Evolutionary conservation across 2,113 vertebrate species (phyloP).

Genomic region (Nycticryphes semicollaris): DNA sequence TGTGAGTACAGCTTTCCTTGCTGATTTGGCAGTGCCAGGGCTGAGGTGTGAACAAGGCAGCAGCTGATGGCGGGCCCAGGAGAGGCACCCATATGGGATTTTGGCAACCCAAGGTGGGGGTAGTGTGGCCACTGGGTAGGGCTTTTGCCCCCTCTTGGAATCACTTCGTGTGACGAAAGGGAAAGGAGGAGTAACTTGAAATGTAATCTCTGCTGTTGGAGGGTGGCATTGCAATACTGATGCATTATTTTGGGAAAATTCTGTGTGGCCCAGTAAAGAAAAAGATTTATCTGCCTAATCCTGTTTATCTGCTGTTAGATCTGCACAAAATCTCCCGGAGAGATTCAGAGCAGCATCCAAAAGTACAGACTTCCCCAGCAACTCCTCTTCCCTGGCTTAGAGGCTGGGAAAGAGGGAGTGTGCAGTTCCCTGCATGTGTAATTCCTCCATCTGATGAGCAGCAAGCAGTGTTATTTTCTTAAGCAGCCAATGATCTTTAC

Average conservation of each 20-base stretch:
- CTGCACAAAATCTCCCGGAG: background rate
- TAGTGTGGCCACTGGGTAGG: background rate
- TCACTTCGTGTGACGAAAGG: background rate
- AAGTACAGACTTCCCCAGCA: background rate
- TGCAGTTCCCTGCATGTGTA: background rate
- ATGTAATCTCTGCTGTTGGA: background rate
- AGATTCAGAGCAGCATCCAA: background rate
- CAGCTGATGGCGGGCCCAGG: background rate
- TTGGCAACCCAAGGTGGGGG: fast-evolving
- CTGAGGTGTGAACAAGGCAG: background rate
- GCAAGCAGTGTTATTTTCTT: background rate
- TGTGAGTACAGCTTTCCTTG: background rate
- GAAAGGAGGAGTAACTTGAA: background rate
- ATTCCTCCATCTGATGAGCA: background rate
- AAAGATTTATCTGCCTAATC: conserved; percentile 32
- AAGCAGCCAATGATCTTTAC: background rate
- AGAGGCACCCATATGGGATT: fast-evolving
- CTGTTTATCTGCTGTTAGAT: conserved; percentile 3
- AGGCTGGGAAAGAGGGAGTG: fast-evolving
- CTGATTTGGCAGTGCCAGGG: background rate
- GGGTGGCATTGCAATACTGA: background rate
- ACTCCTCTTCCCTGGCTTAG: background rate
- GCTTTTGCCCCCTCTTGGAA: background rate
- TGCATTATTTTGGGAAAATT: background rate
- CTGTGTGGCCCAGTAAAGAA: background rate